Conservation (phyloP, 1,140 invertebrate species). For the Papilio dardanus region DNA sequence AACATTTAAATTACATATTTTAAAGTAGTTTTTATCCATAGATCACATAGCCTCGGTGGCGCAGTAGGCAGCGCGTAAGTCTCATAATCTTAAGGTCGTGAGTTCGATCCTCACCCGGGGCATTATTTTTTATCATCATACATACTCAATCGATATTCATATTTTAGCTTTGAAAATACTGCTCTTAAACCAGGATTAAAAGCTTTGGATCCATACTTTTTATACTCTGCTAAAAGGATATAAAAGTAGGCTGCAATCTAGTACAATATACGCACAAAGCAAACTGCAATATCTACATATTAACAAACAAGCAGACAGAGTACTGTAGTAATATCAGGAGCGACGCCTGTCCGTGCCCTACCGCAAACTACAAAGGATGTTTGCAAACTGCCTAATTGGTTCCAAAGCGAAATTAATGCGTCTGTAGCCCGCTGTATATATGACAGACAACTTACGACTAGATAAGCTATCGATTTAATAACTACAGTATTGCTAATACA, state of each 20-base stretch:
- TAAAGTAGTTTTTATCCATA: no score
- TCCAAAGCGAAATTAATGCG: conserved; percentile 65
- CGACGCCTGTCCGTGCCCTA: conserved; percentile 52
- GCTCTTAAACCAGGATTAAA: background rate
- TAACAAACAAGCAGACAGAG: conserved; percentile 13
- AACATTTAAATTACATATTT: no score
- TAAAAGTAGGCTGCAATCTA: background rate
- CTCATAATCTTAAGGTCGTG: conserved; percentile 39
- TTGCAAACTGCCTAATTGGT: conserved; percentile 65
- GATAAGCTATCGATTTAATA: background rate
- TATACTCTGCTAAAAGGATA: background rate
- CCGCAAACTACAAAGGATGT: conserved; percentile 69
- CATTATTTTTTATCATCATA: conserved; percentile 25
- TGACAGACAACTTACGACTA: background rate
- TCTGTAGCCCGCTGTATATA: conserved; percentile 32
- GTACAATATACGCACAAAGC: background rate
- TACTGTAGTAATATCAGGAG: conserved; percentile 8
- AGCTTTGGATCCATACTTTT: background rate
- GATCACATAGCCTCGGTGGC: conserved; percentile 29
- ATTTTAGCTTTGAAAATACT: background rate
- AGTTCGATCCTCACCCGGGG: conserved; percentile 38
- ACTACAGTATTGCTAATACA: background rate
- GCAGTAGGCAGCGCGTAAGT: conserved; percentile 38
- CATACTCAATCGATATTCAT: no score
- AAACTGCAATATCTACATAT: conserved; percentile 1